Conservation (phyloP, 2,888 invertebrate species). For the Chaitophorus viminalis region DNA sequence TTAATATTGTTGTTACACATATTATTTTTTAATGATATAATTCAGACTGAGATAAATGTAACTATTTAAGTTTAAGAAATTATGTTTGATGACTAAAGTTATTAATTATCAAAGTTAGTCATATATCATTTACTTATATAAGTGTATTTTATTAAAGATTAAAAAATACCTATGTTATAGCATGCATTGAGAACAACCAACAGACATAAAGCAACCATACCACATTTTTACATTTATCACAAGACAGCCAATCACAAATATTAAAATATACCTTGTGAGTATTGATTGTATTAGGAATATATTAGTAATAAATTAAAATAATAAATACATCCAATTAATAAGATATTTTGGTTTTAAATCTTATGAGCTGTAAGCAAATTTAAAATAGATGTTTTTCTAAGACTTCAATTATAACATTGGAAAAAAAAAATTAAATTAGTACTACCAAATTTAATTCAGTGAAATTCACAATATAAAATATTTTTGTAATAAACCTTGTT, state of each 20-base stretch:
- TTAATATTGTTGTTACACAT: slow-evolving; percentile 31
- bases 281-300: slow-evolving; percentile 21
- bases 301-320: slow-evolving; percentile 21
- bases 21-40: slow-evolving; percentile 17
- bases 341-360: slow-evolving; percentile 14
- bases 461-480: neutral
- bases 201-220: neutral
- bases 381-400: slow-evolving; percentile 14
- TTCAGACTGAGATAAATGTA: slow-evolving; percentile 4
- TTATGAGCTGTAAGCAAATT: slow-evolving; percentile 17
- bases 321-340: slow-evolving; percentile 6
- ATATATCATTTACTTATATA: slow-evolving; percentile 12
- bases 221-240: neutral
- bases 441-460: no score
- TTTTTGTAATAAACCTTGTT: neutral
- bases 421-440: no score
- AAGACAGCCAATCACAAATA: slow-evolving; percentile 12
- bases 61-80: slow-evolving; percentile 16
- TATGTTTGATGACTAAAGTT: slow-evolving; percentile 18
- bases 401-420: slow-evolving; percentile 17
- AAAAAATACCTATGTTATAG: neutral
- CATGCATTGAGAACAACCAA: slow-evolving; percentile 13
- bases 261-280: neutral
- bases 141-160: slow-evolving; percentile 6
- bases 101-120: slow-evolving; percentile 19